Conservation (phyloP, 2,113 vertebrate genomes). For the Siniperca knerii region DNA sequence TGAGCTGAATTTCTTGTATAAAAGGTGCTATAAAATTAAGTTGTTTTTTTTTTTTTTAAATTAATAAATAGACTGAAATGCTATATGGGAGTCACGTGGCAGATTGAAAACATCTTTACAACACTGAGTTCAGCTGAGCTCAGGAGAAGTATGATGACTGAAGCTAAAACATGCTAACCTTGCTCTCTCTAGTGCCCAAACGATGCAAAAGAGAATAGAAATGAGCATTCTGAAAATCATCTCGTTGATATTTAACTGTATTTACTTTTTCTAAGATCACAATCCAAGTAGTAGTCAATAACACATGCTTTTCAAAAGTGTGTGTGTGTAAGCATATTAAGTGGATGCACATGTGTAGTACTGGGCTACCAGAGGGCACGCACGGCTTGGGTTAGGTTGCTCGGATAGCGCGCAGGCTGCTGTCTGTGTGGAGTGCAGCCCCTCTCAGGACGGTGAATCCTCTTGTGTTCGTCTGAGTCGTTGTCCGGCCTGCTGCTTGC, state of each 20-base stretch:
- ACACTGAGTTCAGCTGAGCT: neutral
- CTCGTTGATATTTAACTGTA: neutral
- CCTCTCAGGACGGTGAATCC: constrained; percentile 14
- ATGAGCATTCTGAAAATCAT: neutral
- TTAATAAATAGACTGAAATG: neutral
- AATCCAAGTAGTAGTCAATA: neutral
- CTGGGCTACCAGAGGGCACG: constrained; percentile 18
- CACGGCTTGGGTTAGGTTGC: constrained; percentile 56
- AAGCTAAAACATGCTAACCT: neutral
- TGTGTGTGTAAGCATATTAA: neutral
- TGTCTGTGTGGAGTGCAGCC: constrained; percentile 10
- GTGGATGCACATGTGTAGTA: neutral
- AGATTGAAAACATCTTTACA: neutral
- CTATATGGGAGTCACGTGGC: neutral
- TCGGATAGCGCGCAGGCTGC: constrained; percentile 2
- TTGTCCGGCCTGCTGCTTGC: constrained; percentile 40
- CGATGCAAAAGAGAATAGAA: neutral
- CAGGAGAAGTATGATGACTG: neutral
- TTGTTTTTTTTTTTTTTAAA: neutral
- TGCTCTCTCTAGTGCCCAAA: too few species aligned
- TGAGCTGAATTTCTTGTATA: neutral
- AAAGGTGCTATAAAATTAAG: neutral
- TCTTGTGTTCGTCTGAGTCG: constrained; percentile 20
- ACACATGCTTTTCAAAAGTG: neutral
- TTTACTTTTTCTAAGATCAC: neutral